Evolutionary conservation across 2,797 vertebrate species (phyloP), one percentile per base, ranked within the genome.

Genomic region (Sebastes diploproa): DNA sequence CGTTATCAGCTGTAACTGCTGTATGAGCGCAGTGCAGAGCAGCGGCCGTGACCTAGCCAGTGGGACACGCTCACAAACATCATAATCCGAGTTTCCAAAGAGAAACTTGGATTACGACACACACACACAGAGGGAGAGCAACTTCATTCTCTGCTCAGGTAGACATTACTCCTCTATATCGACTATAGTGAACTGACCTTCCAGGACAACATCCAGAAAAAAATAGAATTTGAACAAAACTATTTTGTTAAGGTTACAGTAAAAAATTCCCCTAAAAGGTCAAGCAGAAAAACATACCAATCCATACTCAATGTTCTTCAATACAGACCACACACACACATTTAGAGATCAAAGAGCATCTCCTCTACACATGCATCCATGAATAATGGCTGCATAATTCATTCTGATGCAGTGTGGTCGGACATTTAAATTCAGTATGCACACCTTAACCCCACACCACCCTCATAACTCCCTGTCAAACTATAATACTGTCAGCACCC

Each of bases 321-420:
- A 20, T 23, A 60, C 14, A 25, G 23, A 52, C 38, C 38, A 42
- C 38, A 42, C 38, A 42, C 34, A 34, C 38, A 42, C 18, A 55
- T 6, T 36, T 38, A 36, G 3, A 85, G 55, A 77, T 71, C 80
- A 78, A 30, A 81, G 36, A 78, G 32, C 58, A 34, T 56, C 29
- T 75, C 74, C 25, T 74, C 52, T 29, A 55, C 68, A 80, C 67
- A 83, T 71, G 36, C 46, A 14, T 16, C 70, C 70, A 82, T 86
- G 66, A 85, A 83, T 86, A 86, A 89, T 76, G 32, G 75, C 52
- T 58, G 56, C 77, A 76, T 84, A 80, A 91, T 85, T 89, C 80
- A 89, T 72, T 80, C 30, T 68, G 78, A 87, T 81, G 59, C 36
- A 50, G 69, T 66, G 60, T 34, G 46, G 58, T 54, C 27, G 73